phyloP scores from a whole-genome alignment of 2,113 vertebrate species.

The Alexandromys fortis region DNA sequence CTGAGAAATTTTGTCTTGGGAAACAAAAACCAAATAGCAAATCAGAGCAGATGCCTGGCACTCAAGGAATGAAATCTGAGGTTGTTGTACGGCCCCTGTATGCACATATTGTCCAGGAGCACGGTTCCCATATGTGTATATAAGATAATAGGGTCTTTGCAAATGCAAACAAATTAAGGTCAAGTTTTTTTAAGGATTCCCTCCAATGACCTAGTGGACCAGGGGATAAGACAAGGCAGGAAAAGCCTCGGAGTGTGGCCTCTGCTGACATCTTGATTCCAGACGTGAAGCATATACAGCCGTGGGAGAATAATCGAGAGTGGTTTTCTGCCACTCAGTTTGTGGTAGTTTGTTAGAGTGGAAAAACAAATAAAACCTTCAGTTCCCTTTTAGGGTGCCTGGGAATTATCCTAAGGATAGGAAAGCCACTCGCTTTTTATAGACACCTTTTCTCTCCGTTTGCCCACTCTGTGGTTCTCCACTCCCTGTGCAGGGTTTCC shows the following conservation, averaged over 20 bases:
- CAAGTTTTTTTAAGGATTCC: neutral
- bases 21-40: neutral
- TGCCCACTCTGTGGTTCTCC: neutral
- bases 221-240: too few relatives aligned
- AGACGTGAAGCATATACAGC: neutral
- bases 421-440: neutral
- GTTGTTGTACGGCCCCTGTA: neutral
- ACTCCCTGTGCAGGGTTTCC: neutral
- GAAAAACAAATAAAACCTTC: neutral
- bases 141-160: neutral
- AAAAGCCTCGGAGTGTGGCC: too few relatives aligned
- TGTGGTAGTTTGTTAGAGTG: neutral
- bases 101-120: neutral
- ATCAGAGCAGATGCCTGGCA: neutral
- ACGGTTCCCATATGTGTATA: too few relatives aligned
- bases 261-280: too few relatives aligned
- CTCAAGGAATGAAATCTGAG: neutral
- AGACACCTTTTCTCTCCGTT: neutral
- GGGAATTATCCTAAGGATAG: neutral
- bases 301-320: neutral
- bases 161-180: neutral
- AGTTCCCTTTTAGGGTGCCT: neutral
- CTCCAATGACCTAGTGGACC: too few relatives aligned
- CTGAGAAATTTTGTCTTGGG: neutral
- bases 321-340: neutral